Percentiles rank a stretch among this genome's conserved stretches.
These are phyloP conservation scores for Ancistrus triradiatus DNA, from an alignment of 2,113 vertebrate genomes.

Conservation along the genomic window DNA sequence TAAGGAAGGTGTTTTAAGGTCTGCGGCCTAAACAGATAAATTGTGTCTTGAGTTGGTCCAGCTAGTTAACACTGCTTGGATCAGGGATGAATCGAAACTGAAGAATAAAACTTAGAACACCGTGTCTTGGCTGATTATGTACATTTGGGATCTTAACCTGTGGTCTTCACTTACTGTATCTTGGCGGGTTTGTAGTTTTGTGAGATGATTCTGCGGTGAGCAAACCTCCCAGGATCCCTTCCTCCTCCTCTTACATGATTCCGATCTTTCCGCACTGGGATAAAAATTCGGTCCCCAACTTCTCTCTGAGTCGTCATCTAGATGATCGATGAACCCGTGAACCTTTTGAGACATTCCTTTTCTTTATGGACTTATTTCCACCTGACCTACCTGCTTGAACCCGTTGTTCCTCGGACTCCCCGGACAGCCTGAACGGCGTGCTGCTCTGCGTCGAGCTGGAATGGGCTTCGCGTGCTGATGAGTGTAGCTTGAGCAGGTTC, in stretches of 20 bases:
- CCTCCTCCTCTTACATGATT: neutral
- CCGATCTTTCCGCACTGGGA: neutral
- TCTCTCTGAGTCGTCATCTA: conserved; percentile 8
- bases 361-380: neutral
- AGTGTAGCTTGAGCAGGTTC: conserved; percentile 47
- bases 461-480: neutral
- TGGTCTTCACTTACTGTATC: conserved; percentile 28
- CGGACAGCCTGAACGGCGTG: neutral
- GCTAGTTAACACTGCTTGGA: too few species aligned
- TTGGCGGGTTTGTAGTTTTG: neutral
- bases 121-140: neutral
- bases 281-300: neutral
- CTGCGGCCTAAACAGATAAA: too few species aligned
- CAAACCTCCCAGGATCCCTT: neutral
- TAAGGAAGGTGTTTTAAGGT: too few species aligned
- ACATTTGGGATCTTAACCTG: neutral
- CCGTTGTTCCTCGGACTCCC: neutral
- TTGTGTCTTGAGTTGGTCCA: too few species aligned
- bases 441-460: neutral
- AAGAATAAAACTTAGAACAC: neutral
- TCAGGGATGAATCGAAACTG: neutral
- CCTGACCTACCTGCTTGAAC: conserved; percentile 45
- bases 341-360: neutral
- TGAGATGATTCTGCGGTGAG: conserved; percentile 1
- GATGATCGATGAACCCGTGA: neutral